Evolutionary conservation across 2,113 vertebrate genomes (phyloP), one percentile per base, ranked within the genome.

Genomic region (Rhinichthys klamathensis): DNA sequence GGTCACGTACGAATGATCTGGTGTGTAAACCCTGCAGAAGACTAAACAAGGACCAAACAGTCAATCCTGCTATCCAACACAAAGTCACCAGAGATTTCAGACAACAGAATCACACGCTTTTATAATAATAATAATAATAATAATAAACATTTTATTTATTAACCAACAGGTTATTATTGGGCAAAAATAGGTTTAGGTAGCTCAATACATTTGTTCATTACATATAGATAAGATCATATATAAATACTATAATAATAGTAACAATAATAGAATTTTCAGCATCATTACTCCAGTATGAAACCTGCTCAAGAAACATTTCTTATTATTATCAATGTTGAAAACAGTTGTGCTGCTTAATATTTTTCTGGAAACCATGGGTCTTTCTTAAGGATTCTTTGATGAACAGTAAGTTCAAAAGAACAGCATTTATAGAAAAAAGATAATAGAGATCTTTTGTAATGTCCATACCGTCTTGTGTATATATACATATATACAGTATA

Each of bases 1-100:
- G 91, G 98, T 99, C 89, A 99, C 97, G 67, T 99, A 99, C 3
- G 98, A 99, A 88, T 99, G 98, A 87, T 99, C 97, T 4, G 96
- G 97, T 75, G 98, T 97, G 94, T 99, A 99, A 30, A 99, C 97
- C 77, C 97, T 95, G 94, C 98, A 99, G 94, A 99, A 99, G 89
- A 99, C 98, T 98, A 86, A 0, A 76, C 7, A 74, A 23, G 2
- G 27, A 41, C 25, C 63, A 81, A 49, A 51, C 3, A 69, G 25
- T 69, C 25, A 81, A 51, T 35, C 15, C 12, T 5, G 41, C 16
- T 35, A 30, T 35, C 3, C 6, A 1, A n/a, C 16, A n/a, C 41
- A 15, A 2, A n/a, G 32, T 23, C 30, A 67, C 13, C 46, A 49
- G 10, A 41, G 12, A 56, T 60, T 41, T 32, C 16, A 56, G 23